phyloP scores from a whole-genome alignment of 2,113 vertebrate species.

The Vulpes ferrilata region DNA sequence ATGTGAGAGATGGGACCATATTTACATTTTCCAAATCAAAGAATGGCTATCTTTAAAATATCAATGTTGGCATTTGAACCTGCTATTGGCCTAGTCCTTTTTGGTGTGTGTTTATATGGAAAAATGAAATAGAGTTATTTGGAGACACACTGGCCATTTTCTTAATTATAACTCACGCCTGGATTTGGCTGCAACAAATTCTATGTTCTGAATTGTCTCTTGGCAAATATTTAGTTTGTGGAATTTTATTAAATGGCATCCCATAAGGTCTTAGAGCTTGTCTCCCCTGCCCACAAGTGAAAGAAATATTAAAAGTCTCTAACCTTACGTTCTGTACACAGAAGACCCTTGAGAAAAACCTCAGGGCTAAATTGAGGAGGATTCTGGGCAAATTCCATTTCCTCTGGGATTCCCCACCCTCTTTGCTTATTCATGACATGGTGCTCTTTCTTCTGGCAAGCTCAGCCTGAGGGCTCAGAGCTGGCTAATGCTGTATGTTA shows the following conservation, averaged over 20 bases:
- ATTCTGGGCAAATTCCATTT: neutral
- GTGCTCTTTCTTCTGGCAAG: neutral
- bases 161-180: neutral
- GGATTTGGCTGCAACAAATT: neutral
- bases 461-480: neutral
- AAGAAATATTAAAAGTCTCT: constrained; percentile 44
- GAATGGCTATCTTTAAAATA: neutral
- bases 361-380: neutral
- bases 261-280: constrained; percentile 14
- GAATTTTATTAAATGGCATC: neutral
- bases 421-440: neutral
- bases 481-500: neutral
- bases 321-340: neutral
- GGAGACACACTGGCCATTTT: neutral
- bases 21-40: constrained; percentile 10
- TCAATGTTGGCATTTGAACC: neutral
- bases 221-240: neutral
- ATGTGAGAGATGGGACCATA: neutral
- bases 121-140: neutral
- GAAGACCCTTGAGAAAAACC: neutral
- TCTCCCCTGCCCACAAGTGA: neutral
- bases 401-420: neutral
- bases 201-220: neutral
- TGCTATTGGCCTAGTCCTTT: neutral
- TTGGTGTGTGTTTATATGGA: neutral